Percentiles rank a stretch among this genome's conserved stretches.
Evolutionary conservation across 2,113 vertebrate species (phyloP).

Genomic region (Mastomys natalensis): DNA sequence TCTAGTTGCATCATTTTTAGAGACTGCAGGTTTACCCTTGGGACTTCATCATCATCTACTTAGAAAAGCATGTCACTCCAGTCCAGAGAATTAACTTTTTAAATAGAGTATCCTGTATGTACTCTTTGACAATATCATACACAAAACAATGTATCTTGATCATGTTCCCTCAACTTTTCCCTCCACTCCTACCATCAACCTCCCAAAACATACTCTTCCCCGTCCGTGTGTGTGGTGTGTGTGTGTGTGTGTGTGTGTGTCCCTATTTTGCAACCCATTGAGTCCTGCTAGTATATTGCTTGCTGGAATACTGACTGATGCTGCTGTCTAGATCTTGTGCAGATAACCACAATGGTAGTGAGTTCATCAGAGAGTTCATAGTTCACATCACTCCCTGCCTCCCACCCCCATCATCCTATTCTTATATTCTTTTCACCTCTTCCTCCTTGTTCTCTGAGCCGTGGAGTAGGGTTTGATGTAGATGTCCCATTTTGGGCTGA

Average conservation of each 20-base stretch:
- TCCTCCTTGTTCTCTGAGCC: background rate
- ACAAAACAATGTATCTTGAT: background rate
- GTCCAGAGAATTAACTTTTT: background rate
- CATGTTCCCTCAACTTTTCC: too few relatives aligned
- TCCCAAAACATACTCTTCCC: too few relatives aligned
- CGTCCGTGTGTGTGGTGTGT: too few relatives aligned
- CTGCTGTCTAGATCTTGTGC: background rate
- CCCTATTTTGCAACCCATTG: background rate
- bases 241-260: too few relatives aligned
- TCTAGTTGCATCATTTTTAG: background rate
- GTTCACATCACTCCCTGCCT: background rate
- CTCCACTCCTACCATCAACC: background rate
- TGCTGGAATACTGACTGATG: background rate
- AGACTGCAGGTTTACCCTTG: background rate
- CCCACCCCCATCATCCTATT: background rate
- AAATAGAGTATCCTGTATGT: background rate
- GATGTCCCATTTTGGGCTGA: background rate
- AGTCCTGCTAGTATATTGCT: background rate
- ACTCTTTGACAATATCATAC: background rate
- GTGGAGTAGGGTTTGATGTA: background rate
- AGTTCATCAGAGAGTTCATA: too few relatives aligned
- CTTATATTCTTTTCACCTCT: background rate
- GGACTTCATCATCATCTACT: background rate
- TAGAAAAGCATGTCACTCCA: background rate
- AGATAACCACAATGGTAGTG: background rate